Percentiles rank a stretch among this genome's conserved stretches.
Conservation (phyloP, 2,888 invertebrate species). For the Noctua janthe region DNA sequence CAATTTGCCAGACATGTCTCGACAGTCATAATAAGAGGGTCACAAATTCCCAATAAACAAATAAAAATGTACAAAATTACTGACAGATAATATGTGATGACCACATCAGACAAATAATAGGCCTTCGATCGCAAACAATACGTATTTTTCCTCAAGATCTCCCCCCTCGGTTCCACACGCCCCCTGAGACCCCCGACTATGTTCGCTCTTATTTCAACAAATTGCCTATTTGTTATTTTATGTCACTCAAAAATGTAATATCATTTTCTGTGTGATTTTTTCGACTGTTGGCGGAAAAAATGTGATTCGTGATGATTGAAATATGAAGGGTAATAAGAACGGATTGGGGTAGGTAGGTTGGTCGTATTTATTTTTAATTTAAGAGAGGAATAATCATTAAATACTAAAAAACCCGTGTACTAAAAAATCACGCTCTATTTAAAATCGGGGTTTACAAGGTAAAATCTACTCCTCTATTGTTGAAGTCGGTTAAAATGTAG, state of each 20-base stretch:
- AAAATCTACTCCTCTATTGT: too few relatives aligned
- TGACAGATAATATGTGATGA: conserved; percentile 33
- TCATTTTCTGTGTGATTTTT: conserved; percentile 40
- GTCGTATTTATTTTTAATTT: conserved; percentile 7
- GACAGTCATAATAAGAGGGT: conserved; percentile 16
- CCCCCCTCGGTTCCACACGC: neutral
- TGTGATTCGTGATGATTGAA: conserved; percentile 33
- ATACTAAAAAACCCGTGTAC: too few relatives aligned
- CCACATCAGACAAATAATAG: conserved; percentile 46
- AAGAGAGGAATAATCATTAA: neutral
- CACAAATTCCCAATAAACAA: neutral
- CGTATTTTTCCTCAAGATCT: conserved; percentile 50
- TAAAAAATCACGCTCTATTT: too few relatives aligned
- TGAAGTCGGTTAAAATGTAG: too few relatives aligned
- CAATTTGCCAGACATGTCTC: conserved; percentile 10
- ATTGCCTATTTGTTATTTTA: conserved; percentile 55
- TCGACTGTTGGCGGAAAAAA: conserved; percentile 13
- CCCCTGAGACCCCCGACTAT: conserved; percentile 1
- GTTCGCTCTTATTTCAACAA: conserved; percentile 42
- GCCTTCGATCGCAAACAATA: conserved; percentile 47
- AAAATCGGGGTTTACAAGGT: too few relatives aligned
- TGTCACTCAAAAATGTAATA: conserved; percentile 60
- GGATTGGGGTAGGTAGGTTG: neutral
- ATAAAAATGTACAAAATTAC: conserved; percentile 39
- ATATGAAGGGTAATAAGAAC: conserved; percentile 30